phyloP scores from a whole-genome alignment of 2,113 vertebrate species.

The Ranitomeya variabilis region DNA sequence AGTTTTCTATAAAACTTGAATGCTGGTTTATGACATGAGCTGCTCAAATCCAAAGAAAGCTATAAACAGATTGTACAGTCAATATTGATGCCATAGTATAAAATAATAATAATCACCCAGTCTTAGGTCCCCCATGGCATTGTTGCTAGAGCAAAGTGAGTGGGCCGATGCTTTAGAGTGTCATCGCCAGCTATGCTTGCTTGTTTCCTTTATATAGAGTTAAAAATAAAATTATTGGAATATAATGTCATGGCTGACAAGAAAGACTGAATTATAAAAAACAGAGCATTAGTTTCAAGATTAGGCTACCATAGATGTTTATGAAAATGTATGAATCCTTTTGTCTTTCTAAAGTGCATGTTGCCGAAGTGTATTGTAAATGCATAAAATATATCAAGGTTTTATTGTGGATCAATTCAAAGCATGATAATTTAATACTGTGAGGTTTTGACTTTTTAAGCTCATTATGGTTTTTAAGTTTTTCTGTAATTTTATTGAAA shows the following conservation, averaged over 20 bases:
- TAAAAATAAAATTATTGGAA: neutral
- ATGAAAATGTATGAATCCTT: neutral
- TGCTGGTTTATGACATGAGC: neutral
- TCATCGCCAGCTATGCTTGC: neutral
- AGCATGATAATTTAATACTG: neutral
- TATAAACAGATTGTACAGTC: too few relatives aligned
- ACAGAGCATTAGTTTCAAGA: neutral
- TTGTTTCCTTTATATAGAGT: neutral
- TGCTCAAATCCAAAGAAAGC: too few relatives aligned
- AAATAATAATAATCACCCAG: too few relatives aligned
- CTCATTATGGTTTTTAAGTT: neutral
- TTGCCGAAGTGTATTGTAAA: neutral
- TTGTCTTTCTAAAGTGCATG: neutral
- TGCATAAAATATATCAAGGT: neutral
- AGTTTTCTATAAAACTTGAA: neutral
- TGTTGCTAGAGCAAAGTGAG: too few relatives aligned
- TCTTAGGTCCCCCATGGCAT: neutral
- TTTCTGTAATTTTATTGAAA: neutral
- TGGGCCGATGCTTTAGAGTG: neutral
- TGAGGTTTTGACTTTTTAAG: conserved; percentile 18
- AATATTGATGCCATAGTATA: too few relatives aligned
- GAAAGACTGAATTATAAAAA: neutral
- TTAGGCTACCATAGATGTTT: neutral
- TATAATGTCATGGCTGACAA: neutral
- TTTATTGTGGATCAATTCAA: neutral